These are phyloP conservation scores for Phyllotreta striolata DNA, from an alignment of 2,888 invertebrate genomes.

Conservation along the genomic window DNA sequence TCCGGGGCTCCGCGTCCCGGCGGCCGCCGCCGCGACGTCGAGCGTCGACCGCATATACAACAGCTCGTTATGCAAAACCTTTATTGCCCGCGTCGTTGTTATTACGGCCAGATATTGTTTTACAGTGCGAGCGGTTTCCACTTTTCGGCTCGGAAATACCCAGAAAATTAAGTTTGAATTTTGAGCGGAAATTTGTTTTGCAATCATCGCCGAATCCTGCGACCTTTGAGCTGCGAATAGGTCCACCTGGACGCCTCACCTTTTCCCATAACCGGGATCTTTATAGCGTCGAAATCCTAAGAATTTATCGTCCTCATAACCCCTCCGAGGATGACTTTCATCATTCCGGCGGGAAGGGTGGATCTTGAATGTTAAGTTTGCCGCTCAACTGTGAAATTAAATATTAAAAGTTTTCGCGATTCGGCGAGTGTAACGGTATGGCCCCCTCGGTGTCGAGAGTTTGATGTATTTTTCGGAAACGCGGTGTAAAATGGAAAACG, in stretches of 20 bases:
- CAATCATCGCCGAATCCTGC: too few species aligned
- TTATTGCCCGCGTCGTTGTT: slow-evolving; percentile 36
- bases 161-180: too few species aligned
- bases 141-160: too few species aligned
- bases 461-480: slow-evolving; percentile 28
- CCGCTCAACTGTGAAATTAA: slow-evolving; percentile 55
- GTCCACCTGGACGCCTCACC: too few species aligned
- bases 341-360: slow-evolving; percentile 41
- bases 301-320: slow-evolving; percentile 48
- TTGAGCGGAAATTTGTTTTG: too few species aligned
- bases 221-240: too few species aligned
- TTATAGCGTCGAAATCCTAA: slow-evolving; percentile 28
- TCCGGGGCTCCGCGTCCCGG: too few species aligned
- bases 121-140: slow-evolving; percentile 38
- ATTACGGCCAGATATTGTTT: slow-evolving; percentile 46
- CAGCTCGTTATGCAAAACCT: slow-evolving; percentile 41
- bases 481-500: slow-evolving; percentile 27
- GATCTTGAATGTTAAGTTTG: slow-evolving; percentile 37
- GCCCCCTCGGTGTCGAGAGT: slow-evolving; percentile 28
- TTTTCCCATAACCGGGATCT: too few species aligned
- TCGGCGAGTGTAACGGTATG: slow-evolving; percentile 21
- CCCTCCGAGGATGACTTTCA: slow-evolving; percentile 44
- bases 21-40: not conserved
- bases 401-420: slow-evolving; percentile 50
- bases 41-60: slow-evolving; percentile 20